Base-by-base conservation (phyloP, 1,140 invertebrate species). In the Nephila pilipes region DNA sequence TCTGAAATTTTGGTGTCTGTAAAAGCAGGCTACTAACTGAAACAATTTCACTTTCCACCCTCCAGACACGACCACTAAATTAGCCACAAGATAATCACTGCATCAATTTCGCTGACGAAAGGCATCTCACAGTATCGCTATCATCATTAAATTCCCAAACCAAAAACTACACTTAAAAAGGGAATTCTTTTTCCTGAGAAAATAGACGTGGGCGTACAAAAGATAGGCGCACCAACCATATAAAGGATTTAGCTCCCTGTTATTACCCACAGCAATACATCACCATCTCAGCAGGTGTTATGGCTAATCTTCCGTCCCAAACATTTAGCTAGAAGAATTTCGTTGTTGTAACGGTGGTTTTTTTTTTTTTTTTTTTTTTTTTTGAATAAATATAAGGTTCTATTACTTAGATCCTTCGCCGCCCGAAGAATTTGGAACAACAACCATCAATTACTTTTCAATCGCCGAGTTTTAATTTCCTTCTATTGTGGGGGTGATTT, bases 361-460 rank as follows among this genome's bases (percentile, higher is more conserved):
- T 87, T 38, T n/a, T n/a, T n/a, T n/a, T n/a, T 46, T 46, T 87
- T 38, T 87, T n/a, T n/a, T n/a, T n/a, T n/a, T n/a, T 46, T 46
- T 87, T 38, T 87, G 60, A 87, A 87, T 87, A 87, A 87, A 87
- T 87, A 87, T 65, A 29, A 60, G 85, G n/a, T 87, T 65, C 8
- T 29, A 3, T 0, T 2, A 22, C 18, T 58, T 25, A 10, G 63
- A n/a, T 18, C 8, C n/a, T 69, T 63, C 22, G 20, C 85, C 85
- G 85, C 85, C 85, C 85, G 32, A 20, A 16, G 38, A 54, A 87
- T 87, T 87, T 58, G 22, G 12, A 22, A 57, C 60, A 36, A 69
- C 85, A 54, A 87, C 85, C 85, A 69, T 87, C 85, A 87, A 87
- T 87, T 87, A 32, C 63, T 46, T 87, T 87, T 87, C 85, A 87